phyloP scores from a whole-genome alignment of 2,113 vertebrate genomes.

The Pteronura brasiliensis region DNA sequence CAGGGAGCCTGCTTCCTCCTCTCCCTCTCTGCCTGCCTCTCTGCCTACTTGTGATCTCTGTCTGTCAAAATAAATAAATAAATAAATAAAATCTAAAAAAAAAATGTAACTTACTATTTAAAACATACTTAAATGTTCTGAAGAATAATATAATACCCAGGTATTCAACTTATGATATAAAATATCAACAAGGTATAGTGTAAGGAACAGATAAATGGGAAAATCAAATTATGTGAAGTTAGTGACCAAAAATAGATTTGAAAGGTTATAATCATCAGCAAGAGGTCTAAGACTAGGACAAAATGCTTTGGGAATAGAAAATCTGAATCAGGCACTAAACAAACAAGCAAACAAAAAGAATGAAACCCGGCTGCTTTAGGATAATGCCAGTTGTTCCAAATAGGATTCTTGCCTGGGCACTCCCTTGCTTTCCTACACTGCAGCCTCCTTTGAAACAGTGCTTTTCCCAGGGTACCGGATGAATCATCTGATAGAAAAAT shows the following conservation, averaged over 20 bases:
- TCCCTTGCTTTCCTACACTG: not conserved
- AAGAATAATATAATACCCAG: not conserved
- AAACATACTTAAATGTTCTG: not conserved
- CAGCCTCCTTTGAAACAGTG: not conserved
- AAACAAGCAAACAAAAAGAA: not conserved
- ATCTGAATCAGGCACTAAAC: not conserved
- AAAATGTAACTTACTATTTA: not conserved
- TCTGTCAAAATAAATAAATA: too few species aligned
- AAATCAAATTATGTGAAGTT: conserved; percentile 31
- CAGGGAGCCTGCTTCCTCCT: too few species aligned
- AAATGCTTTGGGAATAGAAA: not conserved
- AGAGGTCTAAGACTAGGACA: not conserved
- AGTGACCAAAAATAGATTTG: not conserved
- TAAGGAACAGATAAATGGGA: not conserved
- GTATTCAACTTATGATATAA: not conserved
- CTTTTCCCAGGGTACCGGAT: not conserved
- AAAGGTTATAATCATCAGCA: not conserved
- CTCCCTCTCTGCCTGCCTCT: too few species aligned
- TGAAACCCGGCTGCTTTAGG: not conserved
- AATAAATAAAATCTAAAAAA: too few species aligned
- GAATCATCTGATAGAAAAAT: not conserved
- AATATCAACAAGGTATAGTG: not conserved
- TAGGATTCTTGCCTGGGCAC: not conserved
- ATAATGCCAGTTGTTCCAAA: not conserved
- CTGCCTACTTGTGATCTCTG: too few species aligned